Evolutionary conservation across 2,888 invertebrate species (phyloP), one percentile per base, ranked within the genome.

Genomic region (Melinaea marsaeus): DNA sequence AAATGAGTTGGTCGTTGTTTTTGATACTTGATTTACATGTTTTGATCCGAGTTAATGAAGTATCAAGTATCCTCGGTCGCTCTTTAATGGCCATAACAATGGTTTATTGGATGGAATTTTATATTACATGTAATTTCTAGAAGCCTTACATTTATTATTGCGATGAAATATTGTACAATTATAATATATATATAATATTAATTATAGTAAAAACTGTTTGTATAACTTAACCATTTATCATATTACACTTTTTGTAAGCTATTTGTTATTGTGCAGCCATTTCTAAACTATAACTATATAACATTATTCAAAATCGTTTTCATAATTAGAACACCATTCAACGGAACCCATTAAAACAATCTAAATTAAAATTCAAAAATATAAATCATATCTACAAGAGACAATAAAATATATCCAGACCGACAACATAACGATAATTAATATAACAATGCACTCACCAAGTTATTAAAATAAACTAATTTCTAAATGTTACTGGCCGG

Each of bases 401-500:
- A 90, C 88, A 88, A 90, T 90, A 88, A 88, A 89, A 90, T 90
- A 90, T 87, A 88, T 89, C 87, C 82, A 83, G 76, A 75, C 76
- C 72, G 74, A 76, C 75, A 75, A 76, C 74, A 77, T 79, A 75
- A 76, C 75, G 82, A 86, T 88, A 86, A 89, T 90, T 86, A 89
- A 88, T 87, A 90, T 82, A 86, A 88, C 86, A 89, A 89, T 89
- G 83, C 84, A 77, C 79, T 83, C 79, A 81, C 78, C 76, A 80
- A 77, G 84, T 90, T 88, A 90, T 90, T 90, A 90, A 90, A 90
- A 90, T 89, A 88, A 90, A 90, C 90, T 87, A 87, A 90, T 89
- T 88, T 87, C 84, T 81, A 83, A 87, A 81, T 79, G 75, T 80
- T 81, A 83, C 79, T 80, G 84, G 77, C 74, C 78, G 71, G 75